A percentile compares a stretch with the other conserved stretches of the same genome.
phyloP scores from a whole-genome alignment of 2,113 vertebrate genomes.

The Platanista minor region DNA sequence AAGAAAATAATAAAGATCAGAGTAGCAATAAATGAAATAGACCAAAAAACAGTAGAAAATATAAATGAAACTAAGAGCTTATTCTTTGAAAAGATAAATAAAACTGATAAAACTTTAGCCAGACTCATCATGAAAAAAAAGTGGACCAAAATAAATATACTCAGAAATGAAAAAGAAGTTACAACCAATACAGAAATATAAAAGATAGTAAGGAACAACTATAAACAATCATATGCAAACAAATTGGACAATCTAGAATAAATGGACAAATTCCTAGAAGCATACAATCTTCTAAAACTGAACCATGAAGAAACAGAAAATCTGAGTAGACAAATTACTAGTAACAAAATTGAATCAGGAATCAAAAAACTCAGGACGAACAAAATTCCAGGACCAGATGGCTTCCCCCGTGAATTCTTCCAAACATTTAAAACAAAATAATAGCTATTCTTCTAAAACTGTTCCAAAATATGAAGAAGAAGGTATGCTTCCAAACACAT shows the following conservation, averaged over 20 bases:
- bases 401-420: not conserved
- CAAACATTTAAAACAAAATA: not conserved
- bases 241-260: not conserved
- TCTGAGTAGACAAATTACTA: not conserved
- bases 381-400: not conserved
- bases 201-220: not conserved
- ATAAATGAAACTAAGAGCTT: not conserved
- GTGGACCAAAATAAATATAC: not conserved
- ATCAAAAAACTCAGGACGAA: not conserved
- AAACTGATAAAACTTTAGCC: not conserved
- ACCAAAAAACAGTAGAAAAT: not conserved
- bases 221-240: not conserved
- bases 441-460: not conserved
- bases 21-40: not conserved
- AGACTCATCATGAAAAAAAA: not conserved
- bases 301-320: not conserved
- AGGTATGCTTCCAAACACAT: not conserved
- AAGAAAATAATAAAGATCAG: not conserved
- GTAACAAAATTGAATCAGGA: not conserved
- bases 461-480: not conserved
- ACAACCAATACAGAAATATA: not conserved
- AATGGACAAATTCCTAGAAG: not conserved
- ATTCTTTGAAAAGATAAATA: not conserved
- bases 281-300: not conserved
- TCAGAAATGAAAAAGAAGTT: not conserved